Evolutionary conservation across 53 echinoderm and acorn worm species (phyloP).

Genomic region (Echinometra lucunter): DNA sequence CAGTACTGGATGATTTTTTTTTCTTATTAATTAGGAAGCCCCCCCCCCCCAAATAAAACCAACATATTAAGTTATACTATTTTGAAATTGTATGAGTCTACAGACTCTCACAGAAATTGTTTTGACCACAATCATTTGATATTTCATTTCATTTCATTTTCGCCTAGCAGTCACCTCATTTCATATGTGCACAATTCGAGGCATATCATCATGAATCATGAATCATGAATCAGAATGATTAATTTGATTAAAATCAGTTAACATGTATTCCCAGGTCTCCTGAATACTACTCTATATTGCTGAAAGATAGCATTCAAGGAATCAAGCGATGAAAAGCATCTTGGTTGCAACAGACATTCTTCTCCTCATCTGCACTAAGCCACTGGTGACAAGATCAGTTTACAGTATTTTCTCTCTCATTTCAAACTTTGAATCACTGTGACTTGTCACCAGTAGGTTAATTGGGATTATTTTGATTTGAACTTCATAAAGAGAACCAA

Average conservation of each 20-base stretch:
- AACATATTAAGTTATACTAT: too few species aligned
- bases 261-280: not conserved
- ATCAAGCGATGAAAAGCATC: not conserved
- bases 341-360: not conserved
- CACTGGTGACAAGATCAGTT: not conserved
- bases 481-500: too few species aligned
- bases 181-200: not conserved
- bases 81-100: too few species aligned
- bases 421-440: not conserved
- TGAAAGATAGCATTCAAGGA: conserved; percentile 33
- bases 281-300: not conserved
- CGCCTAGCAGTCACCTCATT: not conserved
- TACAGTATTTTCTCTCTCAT: not conserved
- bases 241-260: not conserved
- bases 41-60: too few species aligned
- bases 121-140: not conserved
- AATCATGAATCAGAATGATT: too few species aligned
- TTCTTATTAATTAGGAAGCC: too few species aligned
- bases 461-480: not conserved
- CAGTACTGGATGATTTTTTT: too few species aligned
- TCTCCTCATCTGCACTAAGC: not conserved
- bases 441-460: conserved; percentile 33
- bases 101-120: too few species aligned
- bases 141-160: not conserved
- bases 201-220: not conserved